Base-by-base conservation (phyloP, 30 jellyfish, hydroid and myxozoan genomes). In the Rhopilema esculentum region DNA sequence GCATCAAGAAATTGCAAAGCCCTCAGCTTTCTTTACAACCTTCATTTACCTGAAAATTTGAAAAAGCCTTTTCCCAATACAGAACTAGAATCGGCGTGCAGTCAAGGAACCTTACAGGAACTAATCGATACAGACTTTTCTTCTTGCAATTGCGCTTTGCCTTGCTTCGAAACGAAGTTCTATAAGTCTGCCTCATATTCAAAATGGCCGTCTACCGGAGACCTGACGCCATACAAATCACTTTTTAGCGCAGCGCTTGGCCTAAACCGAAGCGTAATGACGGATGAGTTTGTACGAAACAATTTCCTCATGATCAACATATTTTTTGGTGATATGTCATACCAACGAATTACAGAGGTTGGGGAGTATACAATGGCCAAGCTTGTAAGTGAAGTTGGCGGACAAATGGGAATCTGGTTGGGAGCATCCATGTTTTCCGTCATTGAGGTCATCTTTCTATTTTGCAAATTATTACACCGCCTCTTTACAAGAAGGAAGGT, bases 341-440 rank as follows among this genome's bases (percentile, higher is more conserved):
- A 63, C 69, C 40, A 25, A 33, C 27, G 24, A 65, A 48, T 63
- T 53, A 63, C 40, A 21, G 94, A 85, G 63, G 77, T 27, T 49
- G 16, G 18, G 53, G 63, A 78, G 26, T 74, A 85, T 70, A 73
- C 83, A 0, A 27, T 32, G 23, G 83, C 48, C 12, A 51, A 57
- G 51, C 65, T 85, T 21, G 29, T 73, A 22, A 85, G 94, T 50
- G 84, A 85, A 19, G 40, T 75, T 49, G 94, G 94, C 0, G 94
- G 94, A 20, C 94, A 85, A 76, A 85, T 85, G 94, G 94, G 94
- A 0, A 74, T 85, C 28, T 85, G 94, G 94, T 29, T 85, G 16
- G 94, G 94, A 9, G 94, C 94, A 64, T 85, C 94, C 20, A 66
- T 85, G 66, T 85, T 85, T 75, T 85, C 94, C 19, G 16, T 85